Percentiles rank a stretch among this genome's conserved stretches.
Conservation (phyloP, 2,888 invertebrate species). For the Tetragonisca angustula region DNA sequence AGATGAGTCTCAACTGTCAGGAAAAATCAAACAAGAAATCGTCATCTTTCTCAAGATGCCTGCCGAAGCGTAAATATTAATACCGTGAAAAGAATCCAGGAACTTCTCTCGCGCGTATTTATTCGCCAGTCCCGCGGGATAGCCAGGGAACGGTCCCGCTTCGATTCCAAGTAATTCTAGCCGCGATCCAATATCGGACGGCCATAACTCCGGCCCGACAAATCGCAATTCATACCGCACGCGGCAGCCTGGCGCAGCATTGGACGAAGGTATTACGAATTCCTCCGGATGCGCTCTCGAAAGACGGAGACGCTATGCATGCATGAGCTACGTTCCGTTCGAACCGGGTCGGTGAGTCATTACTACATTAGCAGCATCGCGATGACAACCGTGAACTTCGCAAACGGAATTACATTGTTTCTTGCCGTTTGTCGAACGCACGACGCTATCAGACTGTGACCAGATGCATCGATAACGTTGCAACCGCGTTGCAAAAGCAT, state of each 20-base stretch:
- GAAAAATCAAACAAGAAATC: not conserved
- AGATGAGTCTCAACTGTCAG: not conserved
- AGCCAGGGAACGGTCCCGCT: conserved; percentile 42
- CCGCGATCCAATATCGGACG: conserved; percentile 56
- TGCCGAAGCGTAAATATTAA: conserved; percentile 43
- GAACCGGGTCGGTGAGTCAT: conserved; percentile 64
- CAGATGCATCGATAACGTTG: not conserved
- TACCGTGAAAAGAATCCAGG: conserved; percentile 39
- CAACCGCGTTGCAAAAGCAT: conserved; percentile 31
- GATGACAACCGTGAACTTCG: conserved; percentile 34
- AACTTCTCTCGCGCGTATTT: conserved; percentile 24
- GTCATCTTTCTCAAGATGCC: not conserved
- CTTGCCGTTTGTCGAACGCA: not conserved
- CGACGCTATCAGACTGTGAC: not conserved
- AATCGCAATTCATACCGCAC: conserved; percentile 58
- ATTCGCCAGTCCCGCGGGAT: conserved; percentile 12
- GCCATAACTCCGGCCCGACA: conserved; percentile 58
- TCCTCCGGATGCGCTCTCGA: conserved; percentile 48
- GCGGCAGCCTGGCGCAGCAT: conserved; percentile 14
- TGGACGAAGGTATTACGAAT: conserved; percentile 57
- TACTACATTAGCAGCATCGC: conserved; percentile 45
- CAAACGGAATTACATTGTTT: conserved; percentile 29
- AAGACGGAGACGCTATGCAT: conserved; percentile 49
- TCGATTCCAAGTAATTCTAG: conserved; percentile 56
- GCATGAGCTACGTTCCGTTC: conserved; percentile 53